These are phyloP conservation scores for Shinisaurus crocodilurus DNA, from an alignment of 2,113 vertebrate genomes.

Conservation along the genomic window DNA sequence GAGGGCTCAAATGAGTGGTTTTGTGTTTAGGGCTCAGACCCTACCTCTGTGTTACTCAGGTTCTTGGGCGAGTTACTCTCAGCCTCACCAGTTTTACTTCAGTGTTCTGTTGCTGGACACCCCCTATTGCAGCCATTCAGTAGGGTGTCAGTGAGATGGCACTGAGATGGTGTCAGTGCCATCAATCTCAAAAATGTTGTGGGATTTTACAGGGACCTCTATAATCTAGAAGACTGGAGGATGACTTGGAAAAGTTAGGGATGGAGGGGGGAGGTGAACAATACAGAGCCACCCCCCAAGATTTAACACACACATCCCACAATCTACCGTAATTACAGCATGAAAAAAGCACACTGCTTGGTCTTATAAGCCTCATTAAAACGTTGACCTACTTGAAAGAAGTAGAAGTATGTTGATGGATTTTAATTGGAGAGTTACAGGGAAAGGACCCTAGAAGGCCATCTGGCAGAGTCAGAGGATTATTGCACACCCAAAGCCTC, in stretches of 20 bases:
- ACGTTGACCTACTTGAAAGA: not conserved
- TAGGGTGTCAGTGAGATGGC: no score
- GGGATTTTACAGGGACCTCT: not conserved
- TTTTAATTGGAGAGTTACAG: not conserved
- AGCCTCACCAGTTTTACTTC: no score
- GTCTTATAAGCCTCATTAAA: not conserved
- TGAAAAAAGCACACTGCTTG: not conserved
- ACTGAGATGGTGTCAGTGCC: no score
- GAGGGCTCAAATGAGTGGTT: not conserved
- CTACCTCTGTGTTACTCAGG: not conserved
- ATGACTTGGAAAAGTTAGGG: not conserved
- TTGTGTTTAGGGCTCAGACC: not conserved
- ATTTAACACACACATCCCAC: not conserved
- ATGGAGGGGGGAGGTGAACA: not conserved
- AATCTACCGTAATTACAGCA: no score
- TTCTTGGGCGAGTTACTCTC: not conserved
- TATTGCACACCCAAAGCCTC: not conserved
- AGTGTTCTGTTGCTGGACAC: not conserved
- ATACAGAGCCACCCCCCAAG: not conserved
- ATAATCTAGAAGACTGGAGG: not conserved
- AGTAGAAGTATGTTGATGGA: not conserved
- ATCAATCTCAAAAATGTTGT: no score
- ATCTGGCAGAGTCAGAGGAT: not conserved
- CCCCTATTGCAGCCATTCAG: not conserved
- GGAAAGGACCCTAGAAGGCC: not conserved